Base-by-base conservation (phyloP, 1,140 invertebrate genomes). In the Drosophila murphyi region DNA sequence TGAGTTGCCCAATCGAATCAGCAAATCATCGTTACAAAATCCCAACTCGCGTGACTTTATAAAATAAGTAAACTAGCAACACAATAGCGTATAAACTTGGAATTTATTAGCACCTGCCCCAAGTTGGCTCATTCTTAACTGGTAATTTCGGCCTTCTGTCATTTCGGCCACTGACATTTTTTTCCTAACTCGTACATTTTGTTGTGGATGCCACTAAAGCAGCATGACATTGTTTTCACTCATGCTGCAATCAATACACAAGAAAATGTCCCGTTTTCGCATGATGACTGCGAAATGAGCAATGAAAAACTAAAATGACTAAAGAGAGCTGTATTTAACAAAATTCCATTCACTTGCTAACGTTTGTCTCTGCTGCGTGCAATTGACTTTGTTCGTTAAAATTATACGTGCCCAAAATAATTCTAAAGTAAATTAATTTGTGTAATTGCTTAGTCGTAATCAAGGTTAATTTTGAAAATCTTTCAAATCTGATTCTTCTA, bases 131-230 rank as follows among this genome's bases (percentile, higher is more conserved):
- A 62, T 62, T 57, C 29, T 37, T 34, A 62, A 34, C 61, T 41
- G 51, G 52, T 41, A 60, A 56, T 50, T 51, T 57, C 10, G 29
- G 28, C 55, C 63, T n/a, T 32, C 28, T 45, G 32, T 35, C 37
- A 39, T 6, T 52, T 20, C 29, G 5, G 10, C 47, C 47, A 41
- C 32, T 41, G 39, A 5, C 43, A 59, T 43, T 20, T 37, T 39
- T n/a, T 55, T 39, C 3, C 35, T 34, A 4, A 45, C 10, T 28
- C n/a, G 31, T 28, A 8, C 31, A 28, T 34, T 73, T 56, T 65
- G 54, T 54, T 72, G 62, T 20, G 35, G 54, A 52, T 61, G 71
- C 63, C 48, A 61, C 63, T 54, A 65, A 65, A 68, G 63, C 56
- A 54, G 61, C 8, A 48, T 37, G 41, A 31, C 65, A 50, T 61